phyloP scores from a whole-genome alignment of 2,888 invertebrate species.

The Spodoptera picta region DNA sequence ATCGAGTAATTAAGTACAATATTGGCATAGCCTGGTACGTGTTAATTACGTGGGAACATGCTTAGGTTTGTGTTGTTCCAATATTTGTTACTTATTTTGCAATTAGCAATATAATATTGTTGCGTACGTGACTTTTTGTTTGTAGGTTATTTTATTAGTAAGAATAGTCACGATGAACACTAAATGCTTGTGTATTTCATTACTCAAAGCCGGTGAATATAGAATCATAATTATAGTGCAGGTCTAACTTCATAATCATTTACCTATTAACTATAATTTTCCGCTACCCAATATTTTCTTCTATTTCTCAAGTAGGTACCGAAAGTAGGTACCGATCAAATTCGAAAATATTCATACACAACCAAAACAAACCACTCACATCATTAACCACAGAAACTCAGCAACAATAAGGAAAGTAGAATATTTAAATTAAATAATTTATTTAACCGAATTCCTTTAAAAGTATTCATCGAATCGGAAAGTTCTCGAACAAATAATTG shows the following conservation, averaged over 20 bases:
- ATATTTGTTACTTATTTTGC: background rate
- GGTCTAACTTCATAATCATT: too few species aligned
- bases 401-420: slow-evolving; percentile 8
- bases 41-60: background rate
- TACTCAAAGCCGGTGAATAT: too few species aligned
- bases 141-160: too few species aligned
- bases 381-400: background rate
- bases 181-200: too few species aligned
- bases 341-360: too few species aligned
- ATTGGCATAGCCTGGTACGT: slow-evolving; percentile 7
- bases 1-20: background rate
- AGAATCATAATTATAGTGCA: too few species aligned
- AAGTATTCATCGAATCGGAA: slow-evolving; percentile 8
- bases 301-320: too few species aligned
- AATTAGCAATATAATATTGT: background rate
- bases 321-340: too few species aligned
- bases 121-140: too few species aligned
- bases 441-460: slow-evolving; percentile 12
- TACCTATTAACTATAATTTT: too few species aligned
- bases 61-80: background rate
- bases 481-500: slow-evolving; percentile 14
- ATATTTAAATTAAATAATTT: slow-evolving; percentile 30
- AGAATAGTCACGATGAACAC: too few species aligned
- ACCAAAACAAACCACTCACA: background rate
- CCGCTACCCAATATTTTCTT: too few species aligned